Evolutionary conservation across 2,797 vertebrate genomes (phyloP).

Genomic region (Calcarius lapponicus): DNA sequence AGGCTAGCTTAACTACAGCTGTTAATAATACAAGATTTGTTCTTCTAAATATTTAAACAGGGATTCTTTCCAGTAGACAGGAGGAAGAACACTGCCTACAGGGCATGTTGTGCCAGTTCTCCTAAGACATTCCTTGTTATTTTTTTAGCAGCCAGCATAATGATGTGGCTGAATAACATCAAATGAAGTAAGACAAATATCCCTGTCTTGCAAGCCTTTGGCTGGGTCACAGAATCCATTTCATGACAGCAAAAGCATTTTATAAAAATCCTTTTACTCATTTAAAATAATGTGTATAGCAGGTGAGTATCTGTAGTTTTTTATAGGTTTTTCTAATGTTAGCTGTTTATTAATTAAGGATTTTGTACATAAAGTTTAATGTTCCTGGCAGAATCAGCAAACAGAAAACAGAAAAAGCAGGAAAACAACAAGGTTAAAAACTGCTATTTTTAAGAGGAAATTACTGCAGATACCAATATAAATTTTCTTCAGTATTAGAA

Average conservation of each 20-base stretch:
- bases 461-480: not conserved
- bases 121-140: conserved; percentile 53
- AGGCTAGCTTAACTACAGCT: not conserved
- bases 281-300: not conserved
- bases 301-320: not conserved
- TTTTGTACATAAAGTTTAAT: not conserved
- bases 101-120: conserved; percentile 33
- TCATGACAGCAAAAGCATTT: not conserved
- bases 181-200: conserved; percentile 60
- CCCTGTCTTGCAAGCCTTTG: not conserved
- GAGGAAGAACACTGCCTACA: conserved; percentile 42
- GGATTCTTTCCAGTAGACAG: conserved; percentile 64
- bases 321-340: not conserved
- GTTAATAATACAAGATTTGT: conserved; percentile 32
- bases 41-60: conserved; percentile 64
- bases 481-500: not conserved
- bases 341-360: not conserved
- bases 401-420: not conserved
- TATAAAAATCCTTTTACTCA: not conserved
- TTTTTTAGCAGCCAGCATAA: conserved; percentile 48
- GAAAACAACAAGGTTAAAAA: not conserved
- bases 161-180: conserved; percentile 59
- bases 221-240: conserved; percentile 55
- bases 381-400: not conserved
- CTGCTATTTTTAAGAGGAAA: not conserved